Evolutionary conservation across 2,797 vertebrate genomes (phyloP), one percentile per base, ranked within the genome.

Genomic region (Monodelphis domestica): DNA sequence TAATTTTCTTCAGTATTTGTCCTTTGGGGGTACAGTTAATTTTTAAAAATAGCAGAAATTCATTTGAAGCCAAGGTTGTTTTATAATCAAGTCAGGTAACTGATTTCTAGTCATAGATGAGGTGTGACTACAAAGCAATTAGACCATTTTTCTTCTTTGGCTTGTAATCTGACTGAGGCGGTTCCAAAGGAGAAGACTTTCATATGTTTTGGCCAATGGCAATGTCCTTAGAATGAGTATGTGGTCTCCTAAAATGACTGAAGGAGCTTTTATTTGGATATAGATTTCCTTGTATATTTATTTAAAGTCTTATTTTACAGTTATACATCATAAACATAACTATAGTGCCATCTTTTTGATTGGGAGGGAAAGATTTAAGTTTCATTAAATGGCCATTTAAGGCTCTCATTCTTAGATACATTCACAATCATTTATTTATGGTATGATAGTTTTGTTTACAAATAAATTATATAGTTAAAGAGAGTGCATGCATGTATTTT

Each of bases 81-180:
- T 33, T 87, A 54, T 30, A 87, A 59, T 17, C 21, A 38, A 90
- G n/a, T 26, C 88, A 88, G 93, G 30, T 24, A 91, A 11, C 59
- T 38, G 51, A 84, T 21, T 53, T 91, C 91, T 92, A 92, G 45
- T 91, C 91, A 89, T 70, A 89, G n/a, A 84, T 70, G 92, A 70
- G 88, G 33, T n/a, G 78, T 89, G 89, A 92, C 57, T 91, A 45
- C 10, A 84, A 84, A 50, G 24, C 70, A 45, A 0, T 28, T 9
- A 78, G 70, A 50, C 24, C 38, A 21, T 53, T 92, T 89, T n/a
- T 92, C 26, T 91, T 90, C 84, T 70, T 26, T 70, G 88, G 45
- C 89, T 97, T 94, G 91, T 87, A 91, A 94, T 87, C 28, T 91
- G 21, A 63, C n/a, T 54, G 38, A 52, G 55, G 56, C 52, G 90